Percentiles rank a stretch among this genome's conserved stretches.
These are phyloP conservation scores for Pterostichus madidus DNA, from an alignment of 2,888 invertebrate genomes.

Conservation along the genomic window DNA sequence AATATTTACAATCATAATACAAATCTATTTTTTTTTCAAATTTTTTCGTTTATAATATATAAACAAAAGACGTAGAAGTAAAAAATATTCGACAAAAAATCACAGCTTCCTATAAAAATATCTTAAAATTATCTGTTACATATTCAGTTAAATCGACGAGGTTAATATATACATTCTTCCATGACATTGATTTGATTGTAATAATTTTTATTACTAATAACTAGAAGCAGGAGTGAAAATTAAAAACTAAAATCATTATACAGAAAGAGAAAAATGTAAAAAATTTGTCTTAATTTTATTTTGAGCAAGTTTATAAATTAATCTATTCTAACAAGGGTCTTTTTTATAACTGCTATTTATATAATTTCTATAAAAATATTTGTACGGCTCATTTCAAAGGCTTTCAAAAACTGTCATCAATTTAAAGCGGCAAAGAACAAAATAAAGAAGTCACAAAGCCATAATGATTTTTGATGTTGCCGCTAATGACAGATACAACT, in stretches of 20 bases:
- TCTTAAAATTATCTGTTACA: no score
- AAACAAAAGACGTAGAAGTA: no score
- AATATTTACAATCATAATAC: no score
- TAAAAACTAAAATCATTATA: not conserved
- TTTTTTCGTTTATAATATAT: no score
- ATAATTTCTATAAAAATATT: slow-evolving; percentile 34
- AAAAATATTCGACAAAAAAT: no score
- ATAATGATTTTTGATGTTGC: slow-evolving; percentile 61
- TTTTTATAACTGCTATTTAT: slow-evolving; percentile 18
- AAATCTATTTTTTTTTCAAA: no score
- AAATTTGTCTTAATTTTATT: slow-evolving; percentile 4
- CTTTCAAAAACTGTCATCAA: slow-evolving; percentile 41
- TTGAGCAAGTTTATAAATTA: slow-evolving; percentile 15
- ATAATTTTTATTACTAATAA: no score
- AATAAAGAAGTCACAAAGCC: slow-evolving; percentile 53
- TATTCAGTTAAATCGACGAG: no score
- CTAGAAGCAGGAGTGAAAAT: no score
- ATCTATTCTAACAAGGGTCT: not conserved
- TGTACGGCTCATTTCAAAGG: slow-evolving; percentile 37
- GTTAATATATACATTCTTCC: no score
- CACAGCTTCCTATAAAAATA: no score
- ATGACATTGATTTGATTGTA: no score
- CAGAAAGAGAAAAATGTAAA: slow-evolving; percentile 5
- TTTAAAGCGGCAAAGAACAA: slow-evolving; percentile 47
- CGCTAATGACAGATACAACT: slow-evolving; percentile 59